Evolutionary conservation across 2,888 invertebrate genomes (phyloP).

Genomic region (Papilio protenor): DNA sequence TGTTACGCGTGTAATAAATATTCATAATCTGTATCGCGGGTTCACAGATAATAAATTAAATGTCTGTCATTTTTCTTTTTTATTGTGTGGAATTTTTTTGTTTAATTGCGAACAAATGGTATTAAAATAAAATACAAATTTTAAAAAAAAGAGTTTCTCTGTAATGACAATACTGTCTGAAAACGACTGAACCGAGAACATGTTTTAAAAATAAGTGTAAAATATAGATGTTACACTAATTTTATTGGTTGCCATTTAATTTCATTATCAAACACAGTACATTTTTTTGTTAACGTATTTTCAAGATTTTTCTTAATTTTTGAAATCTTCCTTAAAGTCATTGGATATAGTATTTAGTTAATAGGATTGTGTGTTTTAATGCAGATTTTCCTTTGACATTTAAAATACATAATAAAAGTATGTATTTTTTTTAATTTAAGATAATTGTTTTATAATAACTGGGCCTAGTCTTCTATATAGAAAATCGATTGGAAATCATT

Average conservation of each 20-base stretch:
- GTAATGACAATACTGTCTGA: constrained; percentile 9
- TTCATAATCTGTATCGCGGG: neutral
- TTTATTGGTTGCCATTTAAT: neutral
- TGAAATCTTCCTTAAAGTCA: neutral
- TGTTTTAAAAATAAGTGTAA: neutral
- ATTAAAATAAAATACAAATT: neutral
- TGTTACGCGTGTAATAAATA: neutral
- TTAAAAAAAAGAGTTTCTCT: neutral
- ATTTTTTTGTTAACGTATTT: neutral
- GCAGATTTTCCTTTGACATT: neutral
- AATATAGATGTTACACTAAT: neutral
- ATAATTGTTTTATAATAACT: constrained; percentile 29
- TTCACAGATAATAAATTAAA: neutral
- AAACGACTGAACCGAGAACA: neutral
- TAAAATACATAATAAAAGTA: neutral
- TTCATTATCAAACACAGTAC: neutral
- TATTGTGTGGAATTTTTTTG: neutral
- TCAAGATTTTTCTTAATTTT: neutral
- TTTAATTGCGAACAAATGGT: neutral
- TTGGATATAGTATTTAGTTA: neutral
- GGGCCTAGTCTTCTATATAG: constrained; percentile 60
- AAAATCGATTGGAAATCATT: constrained; percentile 44
- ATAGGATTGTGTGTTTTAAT: neutral
- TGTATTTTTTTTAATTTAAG: neutral
- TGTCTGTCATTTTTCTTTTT: neutral